Base-by-base conservation (phyloP, 1,140 invertebrate genomes). In the Hesperophylax magnus region DNA sequence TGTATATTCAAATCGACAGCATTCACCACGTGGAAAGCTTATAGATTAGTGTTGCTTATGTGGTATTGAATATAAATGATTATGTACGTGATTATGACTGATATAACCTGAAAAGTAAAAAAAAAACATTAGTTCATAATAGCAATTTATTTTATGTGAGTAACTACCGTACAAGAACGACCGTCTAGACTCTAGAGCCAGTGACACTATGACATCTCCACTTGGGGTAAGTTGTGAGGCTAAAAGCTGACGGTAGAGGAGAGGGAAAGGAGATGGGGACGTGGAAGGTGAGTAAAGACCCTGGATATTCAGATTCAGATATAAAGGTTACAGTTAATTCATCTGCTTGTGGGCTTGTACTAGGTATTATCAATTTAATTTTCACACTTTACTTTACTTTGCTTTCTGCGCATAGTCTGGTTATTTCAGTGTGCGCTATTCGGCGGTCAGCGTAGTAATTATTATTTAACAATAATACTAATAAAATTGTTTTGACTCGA, bases 31-130 rank as follows among this genome's bases (percentile, higher is more conserved):
- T 54, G 18, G 18, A 56, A 56, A 56, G 4, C 54, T 20, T 22
- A 61, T 22, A 18, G 20, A 18, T 15, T 6, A 61, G 24, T 15
- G 8, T 31, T 31, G 54, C 9, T 75, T 14, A 58, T 58, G 31
- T 75, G 54, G 20, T 75, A 75, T 31, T 75, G 72, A 17, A 75
- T 75, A n/a, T 75, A 75, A 1, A 75, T 75, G 15, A 75, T 75
- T 3, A 75, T 58, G 56, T 75, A 75, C 39, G 56, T 60, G 53
- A 75, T 9, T n/a, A 75, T 58, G 8, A 75, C 27, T 60, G 72
- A 58, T n/a, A 75, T 56, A 31, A 75, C 72, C 72, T 75, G 27
- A 34, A 60, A 75, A 75, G 17, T 60, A 17, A 75, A n/a, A 60
- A 34, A 75, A 18, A 72, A 53, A 72, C 3, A 67, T 18, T 39